Evolutionary conservation across 92 coral and sea anemone species (phyloP).

Genomic region (Anthopleura xanthogrammica): DNA sequence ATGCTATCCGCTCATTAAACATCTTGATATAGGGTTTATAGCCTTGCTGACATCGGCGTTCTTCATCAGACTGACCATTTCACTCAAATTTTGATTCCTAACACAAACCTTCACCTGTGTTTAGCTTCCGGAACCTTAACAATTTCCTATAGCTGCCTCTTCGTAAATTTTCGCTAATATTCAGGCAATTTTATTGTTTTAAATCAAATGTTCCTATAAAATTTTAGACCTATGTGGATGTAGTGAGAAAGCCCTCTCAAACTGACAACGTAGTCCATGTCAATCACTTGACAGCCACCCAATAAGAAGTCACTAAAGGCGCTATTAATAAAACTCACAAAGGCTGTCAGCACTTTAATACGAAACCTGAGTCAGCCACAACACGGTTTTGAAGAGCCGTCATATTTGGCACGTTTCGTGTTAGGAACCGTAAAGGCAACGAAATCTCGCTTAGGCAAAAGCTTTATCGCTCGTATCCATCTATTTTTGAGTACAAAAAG

Average conservation of each 20-base stretch:
- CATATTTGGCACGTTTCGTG: constrained; percentile 12
- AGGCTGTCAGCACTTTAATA: constrained; percentile 60
- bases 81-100: constrained; percentile 4
- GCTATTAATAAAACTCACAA: constrained; percentile 77
- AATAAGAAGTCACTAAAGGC: constrained; percentile 63
- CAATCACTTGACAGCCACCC: constrained; percentile 78
- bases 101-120: background rate
- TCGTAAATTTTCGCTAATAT: background rate
- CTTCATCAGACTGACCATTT: constrained; percentile 1
- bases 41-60: constrained; percentile 13
- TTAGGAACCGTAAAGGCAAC: background rate
- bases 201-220: background rate
- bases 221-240: constrained; percentile 2
- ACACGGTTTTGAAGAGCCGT: constrained; percentile 6
- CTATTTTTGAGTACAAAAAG: background rate
- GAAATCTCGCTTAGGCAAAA: background rate
- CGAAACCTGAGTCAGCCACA: constrained; percentile 27
- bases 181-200: background rate
- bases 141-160: constrained; percentile 1
- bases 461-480: background rate
- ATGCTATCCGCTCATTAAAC: constrained; percentile 23
- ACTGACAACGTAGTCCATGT: constrained; percentile 52
- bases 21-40: constrained; percentile 1
- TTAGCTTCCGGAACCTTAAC: constrained; percentile 6
- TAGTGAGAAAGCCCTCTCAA: constrained; percentile 31